Percentiles rank a stretch among this genome's conserved stretches.
Conservation (phyloP, 2,888 invertebrate genomes). For the Pilophorus perplexus region DNA sequence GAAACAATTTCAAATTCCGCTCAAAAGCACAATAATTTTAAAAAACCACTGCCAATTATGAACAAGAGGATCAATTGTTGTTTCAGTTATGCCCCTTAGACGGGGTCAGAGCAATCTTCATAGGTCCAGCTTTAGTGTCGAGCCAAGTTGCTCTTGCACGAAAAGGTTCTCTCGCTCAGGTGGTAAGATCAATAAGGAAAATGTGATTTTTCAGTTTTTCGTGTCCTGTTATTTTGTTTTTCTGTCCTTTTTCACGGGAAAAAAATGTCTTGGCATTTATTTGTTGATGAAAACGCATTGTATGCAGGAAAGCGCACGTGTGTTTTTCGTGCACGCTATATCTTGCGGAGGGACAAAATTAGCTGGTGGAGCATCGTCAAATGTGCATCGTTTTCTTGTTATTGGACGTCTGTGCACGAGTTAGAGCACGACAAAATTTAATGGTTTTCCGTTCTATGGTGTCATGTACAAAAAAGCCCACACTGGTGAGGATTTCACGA, state of each 20-base stretch:
- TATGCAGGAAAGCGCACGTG: conserved; percentile 17
- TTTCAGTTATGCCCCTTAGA: conserved; percentile 46
- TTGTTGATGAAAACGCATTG: conserved; percentile 12
- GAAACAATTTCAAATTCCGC: not conserved
- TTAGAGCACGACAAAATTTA: too few species aligned
- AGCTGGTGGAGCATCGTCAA: conserved; percentile 2
- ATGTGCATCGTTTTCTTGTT: conserved; percentile 7
- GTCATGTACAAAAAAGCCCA: not conserved
- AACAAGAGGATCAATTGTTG: conserved; percentile 32
- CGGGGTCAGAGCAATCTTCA: conserved; percentile 47
- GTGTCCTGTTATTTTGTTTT: conserved; percentile 1
- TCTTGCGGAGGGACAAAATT: not conserved
- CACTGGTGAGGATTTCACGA: not conserved
- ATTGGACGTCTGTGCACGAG: conserved; percentile 1
- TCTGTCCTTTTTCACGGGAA: conserved; percentile 14
- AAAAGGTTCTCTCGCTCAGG: conserved; percentile 44
- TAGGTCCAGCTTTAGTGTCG: conserved; percentile 46
- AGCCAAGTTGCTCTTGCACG: conserved; percentile 45
- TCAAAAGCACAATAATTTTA: conserved; percentile 5
- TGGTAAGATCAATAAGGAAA: conserved; percentile 42
- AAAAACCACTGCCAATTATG: conserved; percentile 4
- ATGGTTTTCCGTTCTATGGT: too few species aligned
- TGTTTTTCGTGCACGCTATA: conserved; percentile 24
- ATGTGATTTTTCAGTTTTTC: conserved; percentile 10
- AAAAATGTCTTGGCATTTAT: not conserved